Evolutionary conservation across 2,888 invertebrate genomes (phyloP), one percentile per base, ranked within the genome.

Genomic region (Rotaria macrura): DNA sequence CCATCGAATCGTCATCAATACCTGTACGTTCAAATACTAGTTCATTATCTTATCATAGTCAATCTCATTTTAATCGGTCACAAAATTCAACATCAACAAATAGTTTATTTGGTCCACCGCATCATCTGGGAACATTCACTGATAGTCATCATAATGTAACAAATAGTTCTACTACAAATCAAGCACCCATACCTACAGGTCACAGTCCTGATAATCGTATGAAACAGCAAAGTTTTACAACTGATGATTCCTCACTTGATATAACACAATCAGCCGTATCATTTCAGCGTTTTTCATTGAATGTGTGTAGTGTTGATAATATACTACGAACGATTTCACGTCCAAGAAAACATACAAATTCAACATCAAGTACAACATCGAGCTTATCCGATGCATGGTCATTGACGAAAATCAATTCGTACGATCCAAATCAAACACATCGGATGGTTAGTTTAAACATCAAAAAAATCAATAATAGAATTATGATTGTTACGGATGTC

Each of bases 11-110:
- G 43, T n/a, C 43, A 17, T 17, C 65, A 43, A n/a, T 43, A 40
- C 1, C 17, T 25, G 14, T n/a, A 38, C 25, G 40, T 43, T 12
- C 12, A 12, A 79, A 25, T 43, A 7, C 23, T 25, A 43, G 25
- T 43, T 25, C 43, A 0, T 4, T 23, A 43, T 43, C 10, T 12
- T 9, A 12, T 43, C 43, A 25, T n/a, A 25, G 12, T n/a, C 79
- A 79, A n/a, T 43, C 25, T 2, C 40, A 43, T 12, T n/a, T 6
- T 12, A 43, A 43, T 79, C 79, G n/a, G 9, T n/a, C 43, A n/a
- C n/a, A 25, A 79, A 79, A 79, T 79, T 79, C 79, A 79, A 43
- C 79, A 79, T 79, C 43, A n/a, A 43, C 79, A 43, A 79, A 79
- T 43, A 79, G 79, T 79, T 25, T 79, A 43, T 79, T 43, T 17